Percentiles rank a stretch among this genome's conserved stretches.
phyloP scores from a whole-genome alignment of 2,113 vertebrate species.

The human region DNA sequence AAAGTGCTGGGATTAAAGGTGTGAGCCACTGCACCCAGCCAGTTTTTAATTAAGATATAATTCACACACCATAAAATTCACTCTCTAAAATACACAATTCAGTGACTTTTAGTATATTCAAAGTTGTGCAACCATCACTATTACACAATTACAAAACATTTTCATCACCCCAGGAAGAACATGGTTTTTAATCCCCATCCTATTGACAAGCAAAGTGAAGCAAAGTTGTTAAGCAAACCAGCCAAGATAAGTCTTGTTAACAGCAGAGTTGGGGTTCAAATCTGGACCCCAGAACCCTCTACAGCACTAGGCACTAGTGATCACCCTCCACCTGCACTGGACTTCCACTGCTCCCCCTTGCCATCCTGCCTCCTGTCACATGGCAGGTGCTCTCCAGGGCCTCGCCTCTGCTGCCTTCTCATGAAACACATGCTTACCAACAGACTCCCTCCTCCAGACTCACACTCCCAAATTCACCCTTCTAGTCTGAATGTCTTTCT shows the following conservation, averaged over 20 bases:
- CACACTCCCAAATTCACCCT: not conserved
- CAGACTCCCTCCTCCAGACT: not conserved
- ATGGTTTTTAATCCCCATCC: not conserved
- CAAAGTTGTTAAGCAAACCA: not conserved
- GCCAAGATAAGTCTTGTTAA: not conserved
- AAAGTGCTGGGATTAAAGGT: too few relatives aligned
- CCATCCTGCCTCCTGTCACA: not conserved
- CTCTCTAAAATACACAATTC: not conserved
- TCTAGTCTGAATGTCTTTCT: not conserved
- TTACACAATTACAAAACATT: not conserved
- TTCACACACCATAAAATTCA: constrained; percentile 14
- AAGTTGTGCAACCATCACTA: not conserved
- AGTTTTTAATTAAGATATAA: not conserved
- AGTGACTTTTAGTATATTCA: not conserved
- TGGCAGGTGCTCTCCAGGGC: not conserved
- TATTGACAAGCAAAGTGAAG: not conserved
- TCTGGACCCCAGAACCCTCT: not conserved
- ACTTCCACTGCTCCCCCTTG: not conserved
- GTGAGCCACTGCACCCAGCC: too few relatives aligned
- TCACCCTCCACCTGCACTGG: not conserved
- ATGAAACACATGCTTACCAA: not conserved
- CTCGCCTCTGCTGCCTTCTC: not conserved
- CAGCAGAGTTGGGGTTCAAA: not conserved
- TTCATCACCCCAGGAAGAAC: not conserved
- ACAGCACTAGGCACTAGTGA: not conserved